A percentile compares a stretch with the other conserved stretches of the same genome.
phyloP scores from a whole-genome alignment of 2,797 vertebrate species.

The Numenius phaeopus region DNA sequence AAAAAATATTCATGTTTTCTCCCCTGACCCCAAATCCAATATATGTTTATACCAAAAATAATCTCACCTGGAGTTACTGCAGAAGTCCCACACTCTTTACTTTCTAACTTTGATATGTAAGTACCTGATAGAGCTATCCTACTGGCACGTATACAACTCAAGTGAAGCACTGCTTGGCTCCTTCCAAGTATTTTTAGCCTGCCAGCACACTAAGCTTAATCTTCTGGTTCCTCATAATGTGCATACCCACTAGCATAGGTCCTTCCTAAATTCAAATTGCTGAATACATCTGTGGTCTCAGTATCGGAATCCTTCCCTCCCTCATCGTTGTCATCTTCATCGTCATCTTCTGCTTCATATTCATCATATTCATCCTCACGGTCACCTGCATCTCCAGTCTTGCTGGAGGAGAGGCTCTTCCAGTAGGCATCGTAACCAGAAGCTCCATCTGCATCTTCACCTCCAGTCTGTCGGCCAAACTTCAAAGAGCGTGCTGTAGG shows the following conservation, averaged over 20 bases:
- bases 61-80: conserved; percentile 2
- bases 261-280: conserved; percentile 86
- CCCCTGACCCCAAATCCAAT: neutral
- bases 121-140: conserved; percentile 11
- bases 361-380: conserved; percentile 81
- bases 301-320: conserved; percentile 85
- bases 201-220: conserved; percentile 32
- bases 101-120: neutral
- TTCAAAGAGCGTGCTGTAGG: conserved; percentile 91
- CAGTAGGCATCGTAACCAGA: conserved; percentile 93
- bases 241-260: conserved; percentile 87
- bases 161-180: neutral
- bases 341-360: conserved; percentile 84
- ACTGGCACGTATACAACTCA: neutral
- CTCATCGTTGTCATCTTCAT: conserved; percentile 85
- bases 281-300: conserved; percentile 80
- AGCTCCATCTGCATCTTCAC: conserved; percentile 85
- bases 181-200: neutral
- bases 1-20: neutral
- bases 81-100: neutral
- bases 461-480: conserved; percentile 91
- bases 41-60: neutral
- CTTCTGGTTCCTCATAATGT: conserved; percentile 82
- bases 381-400: conserved; percentile 70
- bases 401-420: conserved; percentile 87